Evolutionary conservation across 2,113 vertebrate genomes (phyloP).

Genomic region (Carlito syrichta): DNA sequence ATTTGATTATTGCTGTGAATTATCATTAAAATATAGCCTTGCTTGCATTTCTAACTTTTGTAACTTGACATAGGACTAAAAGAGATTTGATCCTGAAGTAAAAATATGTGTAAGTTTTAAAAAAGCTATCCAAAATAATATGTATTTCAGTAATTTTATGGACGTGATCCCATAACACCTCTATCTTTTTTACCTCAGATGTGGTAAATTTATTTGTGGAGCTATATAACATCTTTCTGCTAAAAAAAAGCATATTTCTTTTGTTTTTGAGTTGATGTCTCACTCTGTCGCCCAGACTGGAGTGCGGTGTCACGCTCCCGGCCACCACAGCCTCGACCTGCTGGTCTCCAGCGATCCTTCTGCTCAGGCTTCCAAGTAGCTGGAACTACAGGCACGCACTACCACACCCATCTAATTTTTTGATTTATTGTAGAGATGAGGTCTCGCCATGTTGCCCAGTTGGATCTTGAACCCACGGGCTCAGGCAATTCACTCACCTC

Average conservation of each 20-base stretch:
- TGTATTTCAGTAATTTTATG: background rate
- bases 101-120: background rate
- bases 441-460: no score
- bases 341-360: no score
- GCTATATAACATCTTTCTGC: background rate
- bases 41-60: slow-evolving; percentile 32
- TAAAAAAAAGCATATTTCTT: background rate
- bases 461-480: no score
- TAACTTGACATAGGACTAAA: background rate
- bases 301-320: no score
- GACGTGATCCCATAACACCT: background rate
- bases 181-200: background rate
- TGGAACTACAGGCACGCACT: no score
- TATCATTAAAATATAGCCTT: background rate
- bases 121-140: background rate
- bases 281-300: no score
- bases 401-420: no score
- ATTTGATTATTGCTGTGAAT: background rate
- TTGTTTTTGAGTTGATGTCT: no score
- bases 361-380: no score
- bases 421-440: no score
- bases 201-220: background rate
- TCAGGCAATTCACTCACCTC: no score
- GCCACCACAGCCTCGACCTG: no score
- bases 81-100: background rate